These are phyloP conservation scores for Chaetoderma sp. DNA, from an alignment of 2,888 invertebrate species.

Conservation along the genomic window DNA sequence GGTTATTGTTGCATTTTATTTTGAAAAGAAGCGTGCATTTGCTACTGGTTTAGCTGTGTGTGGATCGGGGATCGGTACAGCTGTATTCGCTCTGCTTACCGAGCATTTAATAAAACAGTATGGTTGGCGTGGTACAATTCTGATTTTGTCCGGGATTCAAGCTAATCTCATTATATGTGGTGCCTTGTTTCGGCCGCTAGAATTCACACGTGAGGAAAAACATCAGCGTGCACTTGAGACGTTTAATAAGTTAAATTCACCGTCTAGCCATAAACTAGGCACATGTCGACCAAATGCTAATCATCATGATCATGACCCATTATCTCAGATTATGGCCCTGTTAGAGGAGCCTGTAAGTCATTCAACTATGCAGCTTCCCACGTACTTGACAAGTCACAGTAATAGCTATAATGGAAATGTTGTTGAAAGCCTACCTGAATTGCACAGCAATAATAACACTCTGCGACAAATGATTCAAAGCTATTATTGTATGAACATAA, in stretches of 20 bases:
- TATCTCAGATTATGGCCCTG: slow-evolving; percentile 16
- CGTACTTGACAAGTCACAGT: slow-evolving; percentile 74
- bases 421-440: slow-evolving; percentile 42
- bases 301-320: slow-evolving; percentile 25
- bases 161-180: slow-evolving; percentile 65
- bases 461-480: slow-evolving; percentile 15
- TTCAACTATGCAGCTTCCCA: slow-evolving; percentile 87
- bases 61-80: slow-evolving; percentile 68
- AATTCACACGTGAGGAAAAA: slow-evolving; percentile 49
- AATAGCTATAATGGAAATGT: slow-evolving; percentile 38
- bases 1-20: slow-evolving; percentile 68
- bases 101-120: slow-evolving; percentile 61
- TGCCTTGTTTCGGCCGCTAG: slow-evolving; percentile 60
- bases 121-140: slow-evolving; percentile 65
- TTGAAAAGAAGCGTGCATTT: slow-evolving; percentile 66
- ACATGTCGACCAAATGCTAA: slow-evolving; percentile 39
- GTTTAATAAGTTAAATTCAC: slow-evolving; percentile 50
- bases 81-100: slow-evolving; percentile 64
- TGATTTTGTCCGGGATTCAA: slow-evolving; percentile 63
- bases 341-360: slow-evolving; percentile 43
- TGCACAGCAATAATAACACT: slow-evolving; percentile 39
- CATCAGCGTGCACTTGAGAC: slow-evolving; percentile 48
- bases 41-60: slow-evolving; percentile 68
- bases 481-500: neutral
- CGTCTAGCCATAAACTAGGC: slow-evolving; percentile 39